phyloP scores from a whole-genome alignment of 2,888 invertebrate genomes.

The Eristalis intricaria region DNA sequence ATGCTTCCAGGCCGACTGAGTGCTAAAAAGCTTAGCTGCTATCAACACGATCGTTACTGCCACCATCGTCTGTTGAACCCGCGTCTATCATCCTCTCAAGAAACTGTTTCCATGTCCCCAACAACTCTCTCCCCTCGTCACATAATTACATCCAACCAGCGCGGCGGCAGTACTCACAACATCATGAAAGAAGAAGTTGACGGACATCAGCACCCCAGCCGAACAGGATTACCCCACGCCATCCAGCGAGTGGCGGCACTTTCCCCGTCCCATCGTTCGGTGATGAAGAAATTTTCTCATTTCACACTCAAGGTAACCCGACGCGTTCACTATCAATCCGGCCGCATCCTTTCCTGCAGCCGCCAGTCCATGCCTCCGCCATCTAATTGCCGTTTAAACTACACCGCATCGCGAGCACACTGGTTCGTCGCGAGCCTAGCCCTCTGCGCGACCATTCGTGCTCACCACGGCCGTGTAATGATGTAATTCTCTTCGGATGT shows the following conservation, averaged over 20 bases:
- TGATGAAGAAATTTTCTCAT: conserved; percentile 68
- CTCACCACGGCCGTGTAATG: conserved; percentile 63
- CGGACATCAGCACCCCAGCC: background rate
- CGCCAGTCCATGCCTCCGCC: conserved; percentile 31
- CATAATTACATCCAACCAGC: background rate
- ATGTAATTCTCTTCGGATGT: conserved; percentile 64
- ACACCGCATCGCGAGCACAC: conserved; percentile 13
- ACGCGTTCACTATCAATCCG: conserved; percentile 31
- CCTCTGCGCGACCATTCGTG: conserved; percentile 34
- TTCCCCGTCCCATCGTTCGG: conserved; percentile 2
- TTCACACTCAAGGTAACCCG: conserved; percentile 35
- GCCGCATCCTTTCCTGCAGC: conserved; percentile 38
- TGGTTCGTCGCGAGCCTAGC: background rate
- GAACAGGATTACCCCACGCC: background rate
- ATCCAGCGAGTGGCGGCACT: background rate
- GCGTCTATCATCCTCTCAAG: no score
- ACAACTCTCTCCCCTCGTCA: background rate
- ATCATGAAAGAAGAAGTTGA: background rate
- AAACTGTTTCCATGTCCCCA: background rate
- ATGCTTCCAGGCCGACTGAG: no score
- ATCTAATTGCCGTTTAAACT: conserved; percentile 59
- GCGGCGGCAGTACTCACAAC: background rate
- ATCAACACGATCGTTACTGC: no score
- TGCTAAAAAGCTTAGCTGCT: no score
- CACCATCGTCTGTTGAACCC: no score